Percentiles rank a stretch among this genome's conserved stretches.
Conservation (phyloP, 1,140 invertebrate genomes). For the Solenopsis invicta region DNA sequence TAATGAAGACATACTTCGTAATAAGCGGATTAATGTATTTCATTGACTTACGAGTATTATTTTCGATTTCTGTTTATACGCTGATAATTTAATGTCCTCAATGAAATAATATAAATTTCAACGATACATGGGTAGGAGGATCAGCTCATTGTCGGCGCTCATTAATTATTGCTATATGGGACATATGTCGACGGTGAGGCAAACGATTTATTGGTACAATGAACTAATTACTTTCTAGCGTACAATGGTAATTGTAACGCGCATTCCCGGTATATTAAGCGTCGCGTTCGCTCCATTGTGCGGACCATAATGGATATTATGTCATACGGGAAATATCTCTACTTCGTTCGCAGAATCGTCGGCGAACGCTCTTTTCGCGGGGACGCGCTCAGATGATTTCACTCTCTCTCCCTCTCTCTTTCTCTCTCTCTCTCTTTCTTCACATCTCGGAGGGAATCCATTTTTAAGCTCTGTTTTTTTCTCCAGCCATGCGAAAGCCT, state of each 20-base stretch:
- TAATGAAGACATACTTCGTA: background rate
- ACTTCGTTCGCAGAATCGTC: constrained; percentile 54
- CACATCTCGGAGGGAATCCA: constrained; percentile 37
- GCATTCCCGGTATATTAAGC: constrained; percentile 75
- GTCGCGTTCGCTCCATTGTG: constrained; percentile 69
- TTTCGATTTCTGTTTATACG: constrained; percentile 30
- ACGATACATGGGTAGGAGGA: constrained; percentile 1
- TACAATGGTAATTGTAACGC: constrained; percentile 71
- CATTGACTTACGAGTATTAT: background rate
- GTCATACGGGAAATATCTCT: constrained; percentile 72
- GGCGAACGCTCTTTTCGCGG: constrained; percentile 53
- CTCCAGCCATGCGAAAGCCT: constrained; percentile 33
- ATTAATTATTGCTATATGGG: constrained; percentile 73
- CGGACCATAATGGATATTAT: constrained; percentile 74
- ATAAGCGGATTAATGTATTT: constrained; percentile 10
- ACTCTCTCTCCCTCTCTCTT: background rate
- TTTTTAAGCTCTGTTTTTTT: constrained; percentile 41
- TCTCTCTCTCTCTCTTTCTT: background rate
- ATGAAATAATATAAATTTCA: constrained; percentile 56
- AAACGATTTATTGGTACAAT: constrained; percentile 74
- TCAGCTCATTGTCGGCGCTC: constrained; percentile 51
- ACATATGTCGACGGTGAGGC: constrained; percentile 66
- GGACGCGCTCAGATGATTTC: constrained; percentile 40
- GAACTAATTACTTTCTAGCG: constrained; percentile 75
- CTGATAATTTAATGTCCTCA: constrained; percentile 27